Evolutionary conservation across 2,113 vertebrate species (phyloP), one percentile per base, ranked within the genome.

Genomic region (Seriola quinqueradiata): DNA sequence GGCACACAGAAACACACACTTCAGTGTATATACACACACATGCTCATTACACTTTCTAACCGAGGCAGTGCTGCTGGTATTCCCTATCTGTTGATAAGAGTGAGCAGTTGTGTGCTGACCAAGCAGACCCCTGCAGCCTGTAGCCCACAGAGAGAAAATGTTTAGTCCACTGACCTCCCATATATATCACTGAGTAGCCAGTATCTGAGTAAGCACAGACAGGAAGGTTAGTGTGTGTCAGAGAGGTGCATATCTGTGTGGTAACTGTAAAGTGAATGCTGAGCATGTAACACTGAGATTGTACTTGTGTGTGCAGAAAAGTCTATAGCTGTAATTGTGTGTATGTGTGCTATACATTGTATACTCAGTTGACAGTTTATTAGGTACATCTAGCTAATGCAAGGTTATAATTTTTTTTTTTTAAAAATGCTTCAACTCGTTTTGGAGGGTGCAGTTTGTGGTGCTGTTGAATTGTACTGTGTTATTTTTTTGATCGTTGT

Each of bases 71-170:
- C 73, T 77, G 70, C 74, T 68, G 64, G 82, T 85, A 80, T 87
- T 68, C 68, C 42, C 57, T 70, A 50, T 81, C 21, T 81, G 55
- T 86, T 85, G 83, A 85, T 87, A 88, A 83, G 63, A 48, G 9
- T 23, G 73, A 85, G 63, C 55, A n/a, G 60, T 65, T 79, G 77
- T 83, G 65, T 82, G 87, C 84, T 91, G 86, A 86, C 70, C 80
- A 78, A 82, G 84, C 89, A 81, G 71, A 81, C 9, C 66, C 70
- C 79, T 73, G 71, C 67, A 46, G 63, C 67, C 59, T 42, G 48
- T 70, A 75, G 71, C 54, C 68, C 61, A 72, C 69, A 63, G 32
- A 59, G 70, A 60, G 77, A 74, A 77, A 69, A 48, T 54, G 64
- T 85, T 88, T 70, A 66, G 63, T 81, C 60, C 69, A 58, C 42